Conservation (phyloP, 2,888 invertebrate genomes). For the Temnothorax rugatulus region DNA sequence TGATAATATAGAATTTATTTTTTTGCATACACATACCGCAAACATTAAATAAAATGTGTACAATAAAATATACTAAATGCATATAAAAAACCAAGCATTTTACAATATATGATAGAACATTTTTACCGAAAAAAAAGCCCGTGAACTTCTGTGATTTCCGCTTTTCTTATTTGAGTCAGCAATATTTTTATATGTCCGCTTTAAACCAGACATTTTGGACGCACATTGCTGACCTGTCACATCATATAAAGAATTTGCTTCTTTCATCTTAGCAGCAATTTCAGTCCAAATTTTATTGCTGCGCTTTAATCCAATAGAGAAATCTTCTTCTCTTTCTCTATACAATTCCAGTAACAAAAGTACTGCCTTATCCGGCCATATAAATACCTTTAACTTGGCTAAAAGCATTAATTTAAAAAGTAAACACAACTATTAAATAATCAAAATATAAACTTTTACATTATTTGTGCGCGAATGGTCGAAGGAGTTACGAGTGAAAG, state of each 20-base stretch:
- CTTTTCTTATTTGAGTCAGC: neutral
- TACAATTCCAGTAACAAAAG: slow-evolving; percentile 9
- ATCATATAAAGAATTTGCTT: neutral
- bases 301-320: neutral
- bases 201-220: slow-evolving; percentile 13
- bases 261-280: neutral
- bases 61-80: neutral
- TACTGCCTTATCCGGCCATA: slow-evolving; percentile 26
- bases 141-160: neutral
- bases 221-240: slow-evolving; percentile 6
- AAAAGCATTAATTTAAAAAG: slow-evolving; percentile 19
- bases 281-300: slow-evolving; percentile 12
- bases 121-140: slow-evolving; percentile 22
- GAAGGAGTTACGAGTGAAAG: too few relatives aligned
- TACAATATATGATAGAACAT: neutral
- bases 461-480: too few relatives aligned
- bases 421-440: neutral
- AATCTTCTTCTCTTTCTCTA: slow-evolving; percentile 20
- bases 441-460: neutral
- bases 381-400: neutral
- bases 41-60: neutral
- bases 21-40: neutral
- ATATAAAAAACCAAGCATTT: neutral
- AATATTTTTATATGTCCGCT: slow-evolving; percentile 26
- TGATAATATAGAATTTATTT: neutral